Evolutionary conservation across 2,888 invertebrate genomes (phyloP).

Genomic region (Melanargia galathea): DNA sequence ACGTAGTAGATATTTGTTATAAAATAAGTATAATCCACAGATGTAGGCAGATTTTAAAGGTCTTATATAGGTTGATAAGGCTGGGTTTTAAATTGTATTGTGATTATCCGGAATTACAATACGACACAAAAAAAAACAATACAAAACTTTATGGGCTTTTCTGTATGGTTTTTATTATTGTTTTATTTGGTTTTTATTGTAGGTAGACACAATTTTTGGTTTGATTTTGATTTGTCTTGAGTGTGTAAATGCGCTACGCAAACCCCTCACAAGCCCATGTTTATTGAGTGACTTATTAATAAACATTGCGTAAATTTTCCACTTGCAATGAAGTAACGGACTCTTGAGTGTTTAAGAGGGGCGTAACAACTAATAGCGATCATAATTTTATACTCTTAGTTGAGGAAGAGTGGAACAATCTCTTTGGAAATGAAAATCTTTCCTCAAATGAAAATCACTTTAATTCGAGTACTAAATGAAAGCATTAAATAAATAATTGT

Average conservation of each 20-base stretch:
- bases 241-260: constrained; percentile 9
- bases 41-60: too few relatives aligned
- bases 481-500: background rate
- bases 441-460: background rate
- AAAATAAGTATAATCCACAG: too few relatives aligned
- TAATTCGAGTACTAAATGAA: background rate
- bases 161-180: too few relatives aligned
- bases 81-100: too few relatives aligned
- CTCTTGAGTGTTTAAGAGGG: constrained; percentile 30
- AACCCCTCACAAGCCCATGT: constrained; percentile 36
- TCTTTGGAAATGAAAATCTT: background rate
- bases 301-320: constrained; percentile 40
- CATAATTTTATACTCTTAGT: constrained; percentile 8
- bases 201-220: too few relatives aligned
- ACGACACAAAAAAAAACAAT: too few relatives aligned
- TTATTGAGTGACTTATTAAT: constrained; percentile 44
- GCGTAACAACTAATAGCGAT: constrained; percentile 22
- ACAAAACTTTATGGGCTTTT: too few relatives aligned
- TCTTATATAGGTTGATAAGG: too few relatives aligned
- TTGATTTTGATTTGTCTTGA: background rate
- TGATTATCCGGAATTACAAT: too few relatives aligned
- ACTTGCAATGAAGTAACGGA: constrained; percentile 34
- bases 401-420: constrained; percentile 2
- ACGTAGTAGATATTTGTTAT: too few relatives aligned
- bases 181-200: too few relatives aligned